These are phyloP conservation scores for Campoplex capitator DNA, from an alignment of 2,888 invertebrate genomes.

Conservation along the genomic window DNA sequence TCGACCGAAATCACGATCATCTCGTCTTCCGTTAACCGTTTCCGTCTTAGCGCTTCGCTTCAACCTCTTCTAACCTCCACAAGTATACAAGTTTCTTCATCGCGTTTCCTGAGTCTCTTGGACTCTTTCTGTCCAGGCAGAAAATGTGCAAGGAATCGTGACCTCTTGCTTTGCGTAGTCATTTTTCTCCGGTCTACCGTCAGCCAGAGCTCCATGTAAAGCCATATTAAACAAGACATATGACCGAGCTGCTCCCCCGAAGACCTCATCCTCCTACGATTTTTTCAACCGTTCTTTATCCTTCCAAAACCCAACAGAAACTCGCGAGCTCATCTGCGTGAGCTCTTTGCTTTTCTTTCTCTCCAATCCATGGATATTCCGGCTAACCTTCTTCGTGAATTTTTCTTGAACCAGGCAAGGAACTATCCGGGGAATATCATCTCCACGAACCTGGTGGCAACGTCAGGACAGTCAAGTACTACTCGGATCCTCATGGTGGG, in stretches of 20 bases:
- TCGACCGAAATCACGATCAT: constrained; percentile 7
- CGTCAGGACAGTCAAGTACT: constrained; percentile 80
- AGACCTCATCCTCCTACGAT: neutral
- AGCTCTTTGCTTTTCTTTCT: neutral
- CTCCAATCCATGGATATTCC: neutral
- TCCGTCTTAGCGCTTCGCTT: neutral
- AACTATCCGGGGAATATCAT: constrained; percentile 80
- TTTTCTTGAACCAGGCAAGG: constrained; percentile 70
- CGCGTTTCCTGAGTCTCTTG: neutral
- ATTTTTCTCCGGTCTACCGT: constrained; percentile 5
- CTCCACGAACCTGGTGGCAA: constrained; percentile 82
- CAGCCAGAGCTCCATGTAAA: neutral
- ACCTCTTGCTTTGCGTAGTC: constrained; percentile 14
- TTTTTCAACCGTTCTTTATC: neutral
- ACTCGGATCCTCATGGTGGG: constrained; percentile 80
- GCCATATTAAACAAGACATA: neutral
- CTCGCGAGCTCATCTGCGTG: neutral
- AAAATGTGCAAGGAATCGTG: constrained; percentile 5
- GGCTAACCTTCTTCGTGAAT: neutral
- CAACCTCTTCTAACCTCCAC: neutral
- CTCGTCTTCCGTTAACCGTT: constrained; percentile 4
- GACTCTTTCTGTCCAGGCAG: constrained; percentile 18
- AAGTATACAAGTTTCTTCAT: constrained; percentile 3
- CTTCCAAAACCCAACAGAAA: neutral
- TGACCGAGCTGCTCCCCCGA: neutral